phyloP scores from a whole-genome alignment of 2,113 vertebrate species.

The Ceyx margarethae region DNA sequence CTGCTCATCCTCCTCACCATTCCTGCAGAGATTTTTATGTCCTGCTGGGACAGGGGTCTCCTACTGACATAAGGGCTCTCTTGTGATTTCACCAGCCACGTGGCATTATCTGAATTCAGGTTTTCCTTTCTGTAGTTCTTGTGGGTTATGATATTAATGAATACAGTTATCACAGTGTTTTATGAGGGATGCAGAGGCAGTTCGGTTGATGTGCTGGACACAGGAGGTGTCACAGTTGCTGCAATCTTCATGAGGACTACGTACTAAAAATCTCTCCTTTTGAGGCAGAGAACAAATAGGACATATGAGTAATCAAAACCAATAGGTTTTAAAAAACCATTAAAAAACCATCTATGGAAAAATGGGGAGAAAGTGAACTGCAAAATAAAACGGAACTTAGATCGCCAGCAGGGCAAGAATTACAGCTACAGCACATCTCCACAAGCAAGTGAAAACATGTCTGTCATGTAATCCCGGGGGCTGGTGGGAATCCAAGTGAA shows the following conservation, averaged over 20 bases:
- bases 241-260: not conserved
- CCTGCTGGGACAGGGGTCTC: not conserved
- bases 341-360: not conserved
- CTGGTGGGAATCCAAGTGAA: constrained; percentile 1
- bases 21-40: not conserved
- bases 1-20: not conserved
- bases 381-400: not conserved
- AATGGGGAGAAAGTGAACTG: not conserved
- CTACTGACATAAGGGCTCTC: not conserved
- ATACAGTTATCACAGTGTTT: not conserved
- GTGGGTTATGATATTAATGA: not conserved
- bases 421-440: not conserved
- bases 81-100: not conserved
- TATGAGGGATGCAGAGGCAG: not conserved
- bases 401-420: not conserved
- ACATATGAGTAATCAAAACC: not conserved
- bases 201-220: not conserved
- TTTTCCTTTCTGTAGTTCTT: not conserved
- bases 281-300: not conserved
- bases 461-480: not conserved
- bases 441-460: not conserved
- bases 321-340: not conserved
- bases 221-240: not conserved
- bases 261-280: not conserved
- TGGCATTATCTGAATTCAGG: not conserved